Percentiles rank a stretch among this genome's conserved stretches.
Evolutionary conservation across 2,888 invertebrate species (phyloP).

Genomic region (Incurvaria masculella): DNA sequence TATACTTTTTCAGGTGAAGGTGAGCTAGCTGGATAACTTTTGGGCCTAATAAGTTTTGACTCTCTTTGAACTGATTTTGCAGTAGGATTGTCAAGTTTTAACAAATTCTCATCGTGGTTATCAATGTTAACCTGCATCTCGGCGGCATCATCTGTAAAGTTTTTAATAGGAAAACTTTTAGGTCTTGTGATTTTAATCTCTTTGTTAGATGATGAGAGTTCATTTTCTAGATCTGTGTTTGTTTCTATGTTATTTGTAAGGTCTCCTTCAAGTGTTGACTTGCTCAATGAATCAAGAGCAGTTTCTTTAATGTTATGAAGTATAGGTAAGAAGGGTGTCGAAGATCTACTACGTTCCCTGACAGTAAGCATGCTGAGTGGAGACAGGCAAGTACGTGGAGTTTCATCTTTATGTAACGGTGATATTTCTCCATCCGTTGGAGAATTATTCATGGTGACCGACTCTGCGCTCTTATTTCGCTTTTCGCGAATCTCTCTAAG

Average conservation of each 20-base stretch:
- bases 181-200: conserved; percentile 50
- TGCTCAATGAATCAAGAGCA: conserved; percentile 26
- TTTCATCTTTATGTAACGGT: conserved; percentile 26
- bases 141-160: conserved; percentile 25
- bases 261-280: conserved; percentile 6
- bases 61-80: conserved; percentile 29
- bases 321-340: conserved; percentile 50
- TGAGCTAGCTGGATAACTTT: conserved; percentile 57
- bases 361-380: conserved; percentile 30
- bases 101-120: conserved; percentile 21
- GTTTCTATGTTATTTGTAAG: conserved; percentile 9
- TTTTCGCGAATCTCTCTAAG: conserved; percentile 66
- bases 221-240: conserved; percentile 25
- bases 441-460: conserved; percentile 25
- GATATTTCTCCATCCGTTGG: conserved; percentile 26
- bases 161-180: conserved; percentile 57
- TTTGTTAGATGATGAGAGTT: conserved; percentile 28
- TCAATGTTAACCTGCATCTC: conserved; percentile 26
- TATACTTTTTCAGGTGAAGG: conserved; percentile 43
- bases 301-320: conserved; percentile 48
- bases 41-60: conserved; percentile 53
- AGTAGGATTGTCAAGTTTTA: conserved; percentile 19
- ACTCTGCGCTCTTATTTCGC: conserved; percentile 39
- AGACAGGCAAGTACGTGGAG: conserved; percentile 33
- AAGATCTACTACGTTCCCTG: conserved; percentile 46